phyloP scores from a whole-genome alignment of 2,113 vertebrate species.

The Oxyruncus cristatus region DNA sequence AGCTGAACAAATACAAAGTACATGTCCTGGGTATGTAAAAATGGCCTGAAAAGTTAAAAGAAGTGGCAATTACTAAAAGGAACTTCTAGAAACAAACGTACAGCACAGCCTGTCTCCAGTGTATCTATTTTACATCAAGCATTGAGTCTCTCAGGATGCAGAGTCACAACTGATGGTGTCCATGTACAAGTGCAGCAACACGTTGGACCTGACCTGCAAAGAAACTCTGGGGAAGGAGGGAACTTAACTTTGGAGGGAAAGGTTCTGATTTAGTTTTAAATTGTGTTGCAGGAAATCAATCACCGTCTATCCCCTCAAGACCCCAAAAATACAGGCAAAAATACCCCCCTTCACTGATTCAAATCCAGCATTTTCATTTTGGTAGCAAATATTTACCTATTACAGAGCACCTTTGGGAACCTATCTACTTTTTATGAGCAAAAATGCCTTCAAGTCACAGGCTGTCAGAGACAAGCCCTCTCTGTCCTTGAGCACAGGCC shows the following conservation, averaged over 20 bases:
- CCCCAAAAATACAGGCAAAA: neutral
- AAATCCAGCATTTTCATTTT: neutral
- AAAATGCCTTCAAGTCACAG: neutral
- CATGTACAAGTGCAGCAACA: neutral
- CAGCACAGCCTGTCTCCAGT: neutral
- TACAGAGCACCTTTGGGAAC: neutral
- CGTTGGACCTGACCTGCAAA: neutral
- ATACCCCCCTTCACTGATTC: neutral
- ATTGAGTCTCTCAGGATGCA: neutral
- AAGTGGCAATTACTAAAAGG: neutral
- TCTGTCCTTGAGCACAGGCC: neutral
- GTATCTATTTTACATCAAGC: neutral
- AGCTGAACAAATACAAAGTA: constrained; percentile 97
- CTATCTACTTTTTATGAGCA: neutral
- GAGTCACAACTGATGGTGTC: neutral
- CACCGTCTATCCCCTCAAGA: neutral
- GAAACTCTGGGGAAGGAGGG: neutral
- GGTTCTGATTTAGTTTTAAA: neutral
- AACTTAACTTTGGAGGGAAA: neutral
- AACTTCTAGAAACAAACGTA: neutral
- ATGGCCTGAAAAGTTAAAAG: constrained; percentile 83
- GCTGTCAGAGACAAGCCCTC: neutral
- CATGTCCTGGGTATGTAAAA: constrained; percentile 96
- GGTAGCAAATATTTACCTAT: neutral
- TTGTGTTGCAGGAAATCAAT: neutral